Conservation (phyloP, 2,113 vertebrate genomes). For the Perca flavescens region DNA sequence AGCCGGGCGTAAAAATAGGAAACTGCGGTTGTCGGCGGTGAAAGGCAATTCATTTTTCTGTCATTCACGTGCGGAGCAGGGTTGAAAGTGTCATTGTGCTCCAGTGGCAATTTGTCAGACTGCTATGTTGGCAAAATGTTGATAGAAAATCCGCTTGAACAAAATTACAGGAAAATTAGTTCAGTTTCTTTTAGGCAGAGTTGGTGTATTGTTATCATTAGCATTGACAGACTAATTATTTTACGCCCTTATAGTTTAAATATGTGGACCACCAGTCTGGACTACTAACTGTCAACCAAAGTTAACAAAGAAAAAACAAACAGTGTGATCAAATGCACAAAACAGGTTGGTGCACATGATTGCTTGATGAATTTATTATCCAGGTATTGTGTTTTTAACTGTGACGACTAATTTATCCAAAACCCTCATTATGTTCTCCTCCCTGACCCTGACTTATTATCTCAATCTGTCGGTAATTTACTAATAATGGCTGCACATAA, state of each 20-base stretch:
- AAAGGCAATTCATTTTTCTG: conserved; percentile 63
- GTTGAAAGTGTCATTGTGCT: conserved; percentile 68
- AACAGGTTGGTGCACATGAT: neutral
- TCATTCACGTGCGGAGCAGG: conserved; percentile 39
- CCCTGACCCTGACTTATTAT: conserved; percentile 37
- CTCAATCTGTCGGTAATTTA: conserved; percentile 42
- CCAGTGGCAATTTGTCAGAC: conserved; percentile 64
- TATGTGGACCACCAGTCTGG: conserved; percentile 7
- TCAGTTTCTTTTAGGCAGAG: conserved; percentile 50
- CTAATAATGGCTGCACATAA: conserved; percentile 42
- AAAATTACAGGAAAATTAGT: conserved; percentile 69
- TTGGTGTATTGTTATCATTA: conserved; percentile 32
- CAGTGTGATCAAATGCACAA: neutral
- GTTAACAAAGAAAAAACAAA: neutral
- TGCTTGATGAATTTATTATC: neutral
- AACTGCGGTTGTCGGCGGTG: conserved; percentile 6
- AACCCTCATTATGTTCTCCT: conserved; percentile 11
- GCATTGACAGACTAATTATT: conserved; percentile 39
- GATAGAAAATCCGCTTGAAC: conserved; percentile 62
- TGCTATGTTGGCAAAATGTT: conserved; percentile 54
- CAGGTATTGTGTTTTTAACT: conserved; percentile 30
- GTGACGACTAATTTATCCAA: conserved; percentile 19
- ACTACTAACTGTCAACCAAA: neutral
- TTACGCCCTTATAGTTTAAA: neutral
- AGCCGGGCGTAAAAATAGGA: conserved; percentile 35